Conservation (phyloP, 2,797 vertebrate genomes). For the Holocentrus rufus region DNA sequence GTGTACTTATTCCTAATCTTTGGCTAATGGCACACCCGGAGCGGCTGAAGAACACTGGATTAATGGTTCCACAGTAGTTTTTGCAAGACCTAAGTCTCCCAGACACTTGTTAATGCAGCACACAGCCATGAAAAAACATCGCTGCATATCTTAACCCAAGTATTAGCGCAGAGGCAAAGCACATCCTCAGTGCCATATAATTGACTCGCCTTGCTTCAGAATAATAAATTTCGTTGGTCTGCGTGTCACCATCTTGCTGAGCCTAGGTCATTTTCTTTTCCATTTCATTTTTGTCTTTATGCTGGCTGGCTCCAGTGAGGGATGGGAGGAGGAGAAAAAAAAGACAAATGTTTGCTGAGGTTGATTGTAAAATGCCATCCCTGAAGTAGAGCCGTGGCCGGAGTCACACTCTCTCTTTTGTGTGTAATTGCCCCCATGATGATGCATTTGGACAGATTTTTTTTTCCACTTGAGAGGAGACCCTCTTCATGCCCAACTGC, state of each 20-base stretch:
- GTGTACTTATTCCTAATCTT: constrained; percentile 43
- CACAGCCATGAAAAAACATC: constrained; percentile 50
- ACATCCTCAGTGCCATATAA: constrained; percentile 65
- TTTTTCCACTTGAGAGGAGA: constrained; percentile 76
- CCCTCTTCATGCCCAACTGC: constrained; percentile 76
- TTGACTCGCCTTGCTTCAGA: constrained; percentile 62
- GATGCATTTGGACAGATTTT: constrained; percentile 82
- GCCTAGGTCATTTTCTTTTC: constrained; percentile 53
- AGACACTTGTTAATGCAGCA: constrained; percentile 60
- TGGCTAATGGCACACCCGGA: constrained; percentile 44
- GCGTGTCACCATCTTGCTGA: constrained; percentile 46
- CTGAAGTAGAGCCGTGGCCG: constrained; percentile 81
- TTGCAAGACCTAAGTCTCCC: constrained; percentile 59
- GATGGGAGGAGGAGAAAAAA: constrained; percentile 40
- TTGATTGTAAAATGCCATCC: constrained; percentile 84
- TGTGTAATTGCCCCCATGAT: constrained; percentile 83
- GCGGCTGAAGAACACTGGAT: constrained; percentile 54
- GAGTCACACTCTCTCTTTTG: constrained; percentile 76
- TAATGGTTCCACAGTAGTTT: constrained; percentile 60
- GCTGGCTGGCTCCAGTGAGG: constrained; percentile 45
- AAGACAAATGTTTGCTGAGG: constrained; percentile 78
- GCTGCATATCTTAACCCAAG: constrained; percentile 45
- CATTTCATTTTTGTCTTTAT: constrained; percentile 58
- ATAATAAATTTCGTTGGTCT: constrained; percentile 64
- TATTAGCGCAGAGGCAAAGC: constrained; percentile 62